phyloP scores from a whole-genome alignment of 2,888 invertebrate genomes.

The Silvanus unidentatus region DNA sequence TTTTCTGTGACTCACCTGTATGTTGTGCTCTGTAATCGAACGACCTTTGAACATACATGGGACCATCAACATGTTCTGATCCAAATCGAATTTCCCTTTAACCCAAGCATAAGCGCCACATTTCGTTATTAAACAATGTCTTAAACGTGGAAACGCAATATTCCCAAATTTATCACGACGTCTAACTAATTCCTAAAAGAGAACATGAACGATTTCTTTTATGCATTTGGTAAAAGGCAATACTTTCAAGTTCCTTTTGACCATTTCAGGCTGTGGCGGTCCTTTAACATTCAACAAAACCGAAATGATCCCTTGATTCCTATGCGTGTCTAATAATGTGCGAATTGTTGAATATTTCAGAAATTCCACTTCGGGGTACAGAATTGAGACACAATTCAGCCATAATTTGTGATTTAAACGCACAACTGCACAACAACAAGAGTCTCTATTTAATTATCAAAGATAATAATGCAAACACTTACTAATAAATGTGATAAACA shows the following conservation, averaged over 20 bases:
- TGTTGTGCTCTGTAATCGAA: conserved; percentile 63
- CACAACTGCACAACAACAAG: too few species aligned
- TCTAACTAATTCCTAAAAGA: conserved; percentile 48
- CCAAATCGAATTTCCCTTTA: conserved; percentile 54
- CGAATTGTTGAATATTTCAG: conserved; percentile 48
- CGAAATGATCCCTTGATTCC: conserved; percentile 69
- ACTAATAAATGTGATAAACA: conserved; percentile 33
- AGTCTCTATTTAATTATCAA: neutral
- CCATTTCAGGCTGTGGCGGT: conserved; percentile 37
- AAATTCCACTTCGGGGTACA: conserved; percentile 42
- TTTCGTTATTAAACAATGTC: conserved; percentile 61
- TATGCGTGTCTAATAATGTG: conserved; percentile 63
- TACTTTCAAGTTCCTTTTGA: conserved; percentile 41
- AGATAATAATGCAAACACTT: conserved; percentile 18
- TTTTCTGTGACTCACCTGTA: conserved; percentile 53
- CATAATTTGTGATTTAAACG: conserved; percentile 21
- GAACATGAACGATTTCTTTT: neutral
- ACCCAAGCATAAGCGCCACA: conserved; percentile 79
- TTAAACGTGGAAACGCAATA: conserved; percentile 60
- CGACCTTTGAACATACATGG: conserved; percentile 63
- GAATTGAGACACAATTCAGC: conserved; percentile 34
- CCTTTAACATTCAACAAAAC: conserved; percentile 61
- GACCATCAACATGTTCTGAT: conserved; percentile 64
- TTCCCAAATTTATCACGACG: conserved; percentile 56
- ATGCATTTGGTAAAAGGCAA: conserved; percentile 5